Evolutionary conservation across 2,113 vertebrate species (phyloP), one percentile per base, ranked within the genome.

Genomic region (Coryphaenoides rupestris): DNA sequence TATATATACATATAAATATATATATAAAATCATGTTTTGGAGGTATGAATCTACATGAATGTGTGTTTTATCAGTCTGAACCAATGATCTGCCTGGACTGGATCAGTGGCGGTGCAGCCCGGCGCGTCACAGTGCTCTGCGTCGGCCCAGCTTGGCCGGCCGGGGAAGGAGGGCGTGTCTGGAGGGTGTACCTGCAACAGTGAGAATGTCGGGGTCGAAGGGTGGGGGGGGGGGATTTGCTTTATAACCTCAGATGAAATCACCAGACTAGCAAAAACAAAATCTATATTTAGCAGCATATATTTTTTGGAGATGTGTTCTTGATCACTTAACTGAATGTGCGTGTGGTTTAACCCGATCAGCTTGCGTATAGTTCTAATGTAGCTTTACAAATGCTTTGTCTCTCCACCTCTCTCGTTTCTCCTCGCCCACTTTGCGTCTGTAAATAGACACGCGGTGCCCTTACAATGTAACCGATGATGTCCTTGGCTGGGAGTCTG

Each of bases 401-500:
- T 85, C 80, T 76, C 78, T 69, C 33, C 75, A n/a, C n/a, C 70
- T 80, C 64, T 21, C 68, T 54, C 62, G 58, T 70, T 68, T 60
- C 70, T 0, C 59, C 55, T 14, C 47, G 15, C 47, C 76, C 86
- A 83, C 73, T 81, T 79, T 56, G 76, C 17, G 67, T 19, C 16
- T 91, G 88, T 91, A 90, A 81, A 90, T 89, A 89, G 67, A 77
- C 71, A 76, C 79, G 58, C 68, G 66, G 60, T 85, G 72, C 64
- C 70, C 76, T 70, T 54, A 78, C 80, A 88, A 86, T 58, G 89
- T 88, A 89, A 40, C 9, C 33, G 13, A 40, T 88, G 77, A 77
- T 78, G 76, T 74, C 65, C 58, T 47, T 47, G 58, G 55, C 60
- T 47, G 46, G 76, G 73, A 72, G 60, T 59, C 65, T 73, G 66